phyloP scores from a whole-genome alignment of 2,797 vertebrate species.

The Allobates femoralis region DNA sequence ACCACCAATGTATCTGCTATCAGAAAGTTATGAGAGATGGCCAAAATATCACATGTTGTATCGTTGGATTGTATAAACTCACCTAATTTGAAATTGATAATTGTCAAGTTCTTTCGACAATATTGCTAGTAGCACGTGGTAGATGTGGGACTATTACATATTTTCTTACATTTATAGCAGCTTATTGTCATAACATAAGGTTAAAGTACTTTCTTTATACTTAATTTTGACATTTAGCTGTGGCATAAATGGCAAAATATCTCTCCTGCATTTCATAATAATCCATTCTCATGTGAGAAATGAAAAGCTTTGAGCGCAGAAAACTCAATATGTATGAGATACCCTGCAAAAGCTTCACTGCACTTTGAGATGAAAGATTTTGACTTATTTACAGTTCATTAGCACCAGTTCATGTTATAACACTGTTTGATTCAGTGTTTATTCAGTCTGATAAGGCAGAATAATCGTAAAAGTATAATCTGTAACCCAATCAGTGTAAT shows the following conservation, averaged over 20 bases:
- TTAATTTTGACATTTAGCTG: background rate
- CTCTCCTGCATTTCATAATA: background rate
- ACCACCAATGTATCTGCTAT: no score
- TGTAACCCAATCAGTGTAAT: background rate
- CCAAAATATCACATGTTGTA: no score
- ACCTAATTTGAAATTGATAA: no score
- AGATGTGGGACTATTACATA: no score
- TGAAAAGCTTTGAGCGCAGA: background rate
- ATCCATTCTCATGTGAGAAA: background rate
- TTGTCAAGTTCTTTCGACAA: no score
- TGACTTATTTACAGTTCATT: conserved; percentile 18
- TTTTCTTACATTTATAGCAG: background rate
- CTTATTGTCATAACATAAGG: background rate
- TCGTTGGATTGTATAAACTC: no score
- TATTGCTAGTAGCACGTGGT: no score
- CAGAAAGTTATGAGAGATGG: no score
- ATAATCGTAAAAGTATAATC: background rate
- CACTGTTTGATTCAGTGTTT: background rate
- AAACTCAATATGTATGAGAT: conserved; percentile 12
- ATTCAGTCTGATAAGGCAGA: background rate
- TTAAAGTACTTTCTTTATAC: background rate
- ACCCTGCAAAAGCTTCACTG: conserved; percentile 10
- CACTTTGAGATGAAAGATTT: conserved; percentile 4
- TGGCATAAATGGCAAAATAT: background rate
- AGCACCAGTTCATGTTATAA: background rate